Base-by-base conservation (phyloP, 2,113 vertebrate genomes). In the Colossoma macropomum region DNA sequence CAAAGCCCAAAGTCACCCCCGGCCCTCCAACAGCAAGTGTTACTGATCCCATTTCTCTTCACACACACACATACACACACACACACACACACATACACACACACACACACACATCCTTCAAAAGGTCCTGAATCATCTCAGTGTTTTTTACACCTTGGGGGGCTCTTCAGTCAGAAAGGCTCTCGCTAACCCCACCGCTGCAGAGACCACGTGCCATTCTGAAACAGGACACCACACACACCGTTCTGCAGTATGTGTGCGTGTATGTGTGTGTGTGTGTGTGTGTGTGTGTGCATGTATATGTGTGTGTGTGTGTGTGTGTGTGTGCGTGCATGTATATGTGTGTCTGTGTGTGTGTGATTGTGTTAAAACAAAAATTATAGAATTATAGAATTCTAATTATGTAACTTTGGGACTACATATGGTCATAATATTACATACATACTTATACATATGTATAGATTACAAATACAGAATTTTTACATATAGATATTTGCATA, bases 141-240 rank as follows among this genome's bases (percentile, higher is more conserved):
- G 21, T 75, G 59, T 72, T 45, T 75, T 83, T 85, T 68, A 45
- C 65, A 84, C 38, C 81, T 69, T 52, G 28, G 45, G 60, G 60
- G 34, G 54, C 80, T 74, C 21, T 45, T 59, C 16, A 48, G 25
- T 76, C 17, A 23, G 15, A 66, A 70, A 68, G 45, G 38, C 68
- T 84, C 80, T 71, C 63, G 6, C 10, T 60, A 77, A 71, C 27
- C 27, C 50, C 17, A 27, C 23, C 63, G 27, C 68, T 80, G 68
- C 77, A 45, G 68, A 85, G 52, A 71, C 63, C 34, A 16, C 54
- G 30, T 41, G 73, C 73, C 84, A 81, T 85, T 78, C 70, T 86
- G 77, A 83, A 86, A 86, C 65, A 65, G 38, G 76, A 83, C 81
- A 86, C 85, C 85, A 23, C 27, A 32, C 56, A 27, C 59, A 80